These are phyloP conservation scores for Tenthredo distinguenda DNA, from an alignment of 2,888 invertebrate genomes.

Conservation along the genomic window DNA sequence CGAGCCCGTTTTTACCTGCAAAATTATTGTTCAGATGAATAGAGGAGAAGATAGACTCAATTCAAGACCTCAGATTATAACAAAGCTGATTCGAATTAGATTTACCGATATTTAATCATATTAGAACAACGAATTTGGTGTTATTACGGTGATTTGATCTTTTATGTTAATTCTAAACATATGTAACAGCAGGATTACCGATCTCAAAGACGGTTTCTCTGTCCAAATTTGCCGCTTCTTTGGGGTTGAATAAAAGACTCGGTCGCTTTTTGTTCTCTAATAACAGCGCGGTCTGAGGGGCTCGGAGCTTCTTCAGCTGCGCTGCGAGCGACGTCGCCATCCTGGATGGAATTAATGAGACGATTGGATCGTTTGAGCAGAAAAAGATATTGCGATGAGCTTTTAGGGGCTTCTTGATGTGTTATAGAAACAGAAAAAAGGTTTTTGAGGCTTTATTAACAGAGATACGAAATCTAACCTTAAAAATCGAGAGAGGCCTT, in stretches of 20 bases:
- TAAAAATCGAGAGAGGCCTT: neutral
- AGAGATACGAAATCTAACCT: neutral
- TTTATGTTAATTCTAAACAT: neutral
- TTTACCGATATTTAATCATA: neutral
- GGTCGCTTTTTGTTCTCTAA: constrained; percentile 85
- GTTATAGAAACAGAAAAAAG: neutral
- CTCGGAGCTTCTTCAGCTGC: constrained; percentile 87
- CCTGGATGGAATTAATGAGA: neutral
- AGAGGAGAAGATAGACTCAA: constrained; percentile 32
- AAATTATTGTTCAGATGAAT: constrained; percentile 43
- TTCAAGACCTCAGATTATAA: neutral
- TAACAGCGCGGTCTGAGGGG: constrained; percentile 87
- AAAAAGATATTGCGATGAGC: neutral
- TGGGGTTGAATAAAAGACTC: constrained; percentile 93
- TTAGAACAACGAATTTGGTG: neutral
- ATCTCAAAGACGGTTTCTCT: constrained; percentile 92
- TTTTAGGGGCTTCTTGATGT: neutral
- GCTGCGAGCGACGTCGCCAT: constrained; percentile 88
- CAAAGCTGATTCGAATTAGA: neutral
- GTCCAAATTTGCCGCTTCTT: constrained; percentile 93
- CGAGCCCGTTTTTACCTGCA: constrained; percentile 87
- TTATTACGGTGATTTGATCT: neutral
- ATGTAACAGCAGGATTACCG: constrained; percentile 78
- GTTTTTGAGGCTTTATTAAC: neutral
- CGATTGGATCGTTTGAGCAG: neutral